Base-by-base conservation (phyloP, 2,797 vertebrate genomes). In the Hyperoplus immaculatus region DNA sequence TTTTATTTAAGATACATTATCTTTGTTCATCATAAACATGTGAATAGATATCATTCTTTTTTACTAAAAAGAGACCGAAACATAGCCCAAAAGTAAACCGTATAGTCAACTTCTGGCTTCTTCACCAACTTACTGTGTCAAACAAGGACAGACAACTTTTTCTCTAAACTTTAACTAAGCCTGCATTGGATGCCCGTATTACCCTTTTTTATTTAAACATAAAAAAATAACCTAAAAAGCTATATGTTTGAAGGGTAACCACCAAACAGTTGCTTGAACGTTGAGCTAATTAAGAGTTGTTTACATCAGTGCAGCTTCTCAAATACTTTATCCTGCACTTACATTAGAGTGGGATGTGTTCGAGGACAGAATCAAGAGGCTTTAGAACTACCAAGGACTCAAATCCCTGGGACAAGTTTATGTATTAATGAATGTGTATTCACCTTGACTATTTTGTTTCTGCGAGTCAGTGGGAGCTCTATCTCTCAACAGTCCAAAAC, bases 361-460 rank as follows among this genome's bases (percentile, higher is more conserved):
- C 18, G 67, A 89, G 86, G 86, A 84, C 79, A 77, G 83, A 78
- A 78, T 89, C 59, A 88, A 87, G 69, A 80, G 53, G 81, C 79
- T 76, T 84, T 64, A 64, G 43, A 70, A 72, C 36, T 62, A 39
- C 43, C 16, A 62, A 80, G 41, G n/a, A 78, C 69, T 68, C 66
- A 14, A 36, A 69, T 78, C 58, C 56, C 16, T 0, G 39, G 78
- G 41, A 75, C 15, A 45, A 79, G 39, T 1, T 38, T 49, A 4
- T 55, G 18, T 64, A 43, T 29, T 12, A 36, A 8, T 18, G 18
- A 59, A 60, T 4, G 3, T 55, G 53, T 78, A 55, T 66, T 8
- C 18, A 36, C 29, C 29, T 29, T 29, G 49, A 62, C 55, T 6
- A 14, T 15, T 50, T 73, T 68, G n/a, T 56, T 62, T 46, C 5